Percentiles rank a stretch among this genome's conserved stretches.
These are phyloP conservation scores for Callyntrura sp. DNA, from an alignment of 2,888 invertebrate species.

Conservation along the genomic window DNA sequence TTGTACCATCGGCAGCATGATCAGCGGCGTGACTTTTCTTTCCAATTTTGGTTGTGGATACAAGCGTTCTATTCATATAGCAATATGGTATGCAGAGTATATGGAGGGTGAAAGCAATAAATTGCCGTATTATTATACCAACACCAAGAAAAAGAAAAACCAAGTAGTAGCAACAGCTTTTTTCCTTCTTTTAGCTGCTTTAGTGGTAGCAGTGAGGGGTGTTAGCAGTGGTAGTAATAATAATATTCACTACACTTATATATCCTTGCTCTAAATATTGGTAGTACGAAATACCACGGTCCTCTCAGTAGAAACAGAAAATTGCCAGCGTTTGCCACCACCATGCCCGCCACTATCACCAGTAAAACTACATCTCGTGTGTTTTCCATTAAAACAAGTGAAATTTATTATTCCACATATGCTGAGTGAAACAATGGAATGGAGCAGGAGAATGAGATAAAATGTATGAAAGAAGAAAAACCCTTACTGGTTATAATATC, in stretches of 20 bases:
- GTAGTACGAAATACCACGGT: conserved; percentile 45
- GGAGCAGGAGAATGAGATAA: conserved; percentile 60
- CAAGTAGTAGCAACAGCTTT: conserved; percentile 62
- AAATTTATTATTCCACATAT: conserved; percentile 78
- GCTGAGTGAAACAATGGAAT: conserved; percentile 62
- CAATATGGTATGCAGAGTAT: conserved; percentile 59
- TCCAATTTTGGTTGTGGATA: conserved; percentile 27
- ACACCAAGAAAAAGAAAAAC: conserved; percentile 24
- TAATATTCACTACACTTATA: conserved; percentile 62
- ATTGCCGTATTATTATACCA: conserved; percentile 69
- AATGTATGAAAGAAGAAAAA: conserved; percentile 44
- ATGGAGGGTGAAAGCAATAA: conserved; percentile 75
- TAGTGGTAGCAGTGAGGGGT: too few relatives aligned
- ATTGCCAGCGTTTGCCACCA: too few relatives aligned
- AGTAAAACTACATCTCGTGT: conserved; percentile 52
- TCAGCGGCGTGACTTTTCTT: conserved; percentile 59
- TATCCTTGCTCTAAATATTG: conserved; percentile 53
- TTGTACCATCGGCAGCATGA: conserved; percentile 23
- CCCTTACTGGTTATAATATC: conserved; percentile 14
- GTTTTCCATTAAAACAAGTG: conserved; percentile 81
- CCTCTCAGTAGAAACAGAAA: not conserved
- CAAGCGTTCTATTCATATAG: not conserved
- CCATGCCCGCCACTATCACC: not conserved
- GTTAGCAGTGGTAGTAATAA: conserved; percentile 26
- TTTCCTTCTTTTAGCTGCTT: not conserved